These are phyloP conservation scores for Nyctereutes procyonoides DNA, from an alignment of 2,113 vertebrate species.

Conservation along the genomic window DNA sequence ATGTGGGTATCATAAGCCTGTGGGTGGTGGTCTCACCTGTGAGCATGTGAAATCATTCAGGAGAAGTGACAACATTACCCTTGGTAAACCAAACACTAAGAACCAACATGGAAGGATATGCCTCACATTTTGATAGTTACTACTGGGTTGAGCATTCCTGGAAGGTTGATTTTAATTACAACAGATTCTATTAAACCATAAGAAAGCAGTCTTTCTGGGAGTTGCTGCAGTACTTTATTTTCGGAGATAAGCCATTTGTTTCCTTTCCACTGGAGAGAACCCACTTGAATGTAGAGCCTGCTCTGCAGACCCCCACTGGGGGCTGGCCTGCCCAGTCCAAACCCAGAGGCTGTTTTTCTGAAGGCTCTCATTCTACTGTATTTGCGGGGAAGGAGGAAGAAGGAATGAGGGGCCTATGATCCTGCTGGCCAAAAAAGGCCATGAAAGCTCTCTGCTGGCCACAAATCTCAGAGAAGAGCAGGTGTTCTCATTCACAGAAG, in stretches of 20 bases:
- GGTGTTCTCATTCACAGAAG: not conserved
- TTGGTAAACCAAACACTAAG: not conserved
- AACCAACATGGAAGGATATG: not conserved
- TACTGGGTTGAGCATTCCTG: not conserved
- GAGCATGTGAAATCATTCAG: not conserved
- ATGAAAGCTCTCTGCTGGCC: not conserved
- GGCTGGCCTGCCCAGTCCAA: not conserved
- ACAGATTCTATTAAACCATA: not conserved
- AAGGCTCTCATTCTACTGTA: not conserved
- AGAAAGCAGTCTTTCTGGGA: not conserved
- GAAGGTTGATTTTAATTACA: not conserved
- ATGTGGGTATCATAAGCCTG: not conserved
- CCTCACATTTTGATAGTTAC: not conserved
- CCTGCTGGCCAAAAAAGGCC: not conserved
- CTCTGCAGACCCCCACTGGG: not conserved
- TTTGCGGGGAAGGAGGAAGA: not conserved
- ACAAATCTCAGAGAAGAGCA: not conserved
- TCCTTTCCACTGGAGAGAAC: not conserved
- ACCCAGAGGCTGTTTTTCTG: not conserved
- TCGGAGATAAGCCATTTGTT: not conserved
- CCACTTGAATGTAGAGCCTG: not conserved
- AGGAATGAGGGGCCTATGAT: not conserved
- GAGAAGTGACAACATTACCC: not conserved
- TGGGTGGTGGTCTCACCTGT: not conserved
- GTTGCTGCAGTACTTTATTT: not conserved